These are phyloP conservation scores for Julus scanicus DNA, from an alignment of 2,888 invertebrate genomes.

Conservation along the genomic window DNA sequence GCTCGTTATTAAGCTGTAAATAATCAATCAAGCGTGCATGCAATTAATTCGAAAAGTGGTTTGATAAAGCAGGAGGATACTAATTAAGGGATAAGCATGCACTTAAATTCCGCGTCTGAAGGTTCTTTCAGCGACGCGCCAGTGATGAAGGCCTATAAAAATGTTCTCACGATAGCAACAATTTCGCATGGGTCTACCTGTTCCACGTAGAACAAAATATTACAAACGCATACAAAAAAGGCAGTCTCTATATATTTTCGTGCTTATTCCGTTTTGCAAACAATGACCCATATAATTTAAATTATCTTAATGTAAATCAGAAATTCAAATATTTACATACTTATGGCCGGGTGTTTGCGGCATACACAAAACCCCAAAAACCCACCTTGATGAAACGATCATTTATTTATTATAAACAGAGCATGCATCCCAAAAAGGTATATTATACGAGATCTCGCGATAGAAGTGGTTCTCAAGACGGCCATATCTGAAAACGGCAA, in stretches of 20 bases:
- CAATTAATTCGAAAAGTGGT: conserved; percentile 7
- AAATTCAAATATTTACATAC: not conserved
- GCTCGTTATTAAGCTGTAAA: conserved; percentile 6
- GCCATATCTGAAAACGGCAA: not conserved
- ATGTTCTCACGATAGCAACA: conserved; percentile 10
- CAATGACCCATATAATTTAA: conserved; percentile 22
- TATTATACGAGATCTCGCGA: not conserved
- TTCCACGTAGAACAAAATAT: not conserved
- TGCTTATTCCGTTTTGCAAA: not conserved
- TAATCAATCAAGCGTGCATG: conserved; percentile 14
- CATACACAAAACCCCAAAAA: not conserved
- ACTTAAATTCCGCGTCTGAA: not conserved
- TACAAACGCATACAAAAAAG: not conserved
- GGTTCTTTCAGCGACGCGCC: not conserved
- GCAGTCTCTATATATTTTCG: no score
- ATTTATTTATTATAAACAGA: not conserved
- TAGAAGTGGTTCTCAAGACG: not conserved
- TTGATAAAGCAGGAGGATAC: not conserved
- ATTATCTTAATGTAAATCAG: not conserved
- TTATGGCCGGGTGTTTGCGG: not conserved
- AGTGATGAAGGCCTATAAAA: not conserved
- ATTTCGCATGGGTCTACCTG: not conserved
- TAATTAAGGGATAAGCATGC: conserved; percentile 10
- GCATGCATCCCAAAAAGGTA: not conserved
- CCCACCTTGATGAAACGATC: conserved; percentile 28